These are phyloP conservation scores for Parasteatoda lunata DNA, from an alignment of 2,888 invertebrate species.

Conservation along the genomic window DNA sequence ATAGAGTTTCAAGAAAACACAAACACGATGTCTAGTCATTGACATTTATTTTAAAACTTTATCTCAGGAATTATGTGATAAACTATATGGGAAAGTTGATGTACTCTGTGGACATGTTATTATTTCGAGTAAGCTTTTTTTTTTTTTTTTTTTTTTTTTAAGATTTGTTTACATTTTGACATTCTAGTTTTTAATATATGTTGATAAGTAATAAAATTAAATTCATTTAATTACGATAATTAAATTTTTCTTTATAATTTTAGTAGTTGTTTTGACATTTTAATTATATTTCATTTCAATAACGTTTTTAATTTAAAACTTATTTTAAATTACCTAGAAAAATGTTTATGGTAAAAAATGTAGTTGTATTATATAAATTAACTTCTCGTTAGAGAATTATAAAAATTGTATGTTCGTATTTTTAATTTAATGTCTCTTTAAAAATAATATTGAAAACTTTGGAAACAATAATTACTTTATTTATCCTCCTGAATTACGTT, in stretches of 20 bases:
- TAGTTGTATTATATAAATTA: no score
- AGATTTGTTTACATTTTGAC: not conserved
- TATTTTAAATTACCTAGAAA: no score
- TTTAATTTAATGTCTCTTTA: no score
- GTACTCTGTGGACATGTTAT: slow-evolving; percentile 1
- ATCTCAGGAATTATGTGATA: slow-evolving; percentile 3
- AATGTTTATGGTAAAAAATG: no score
- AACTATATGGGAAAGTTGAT: not conserved
- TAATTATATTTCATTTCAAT: no score
- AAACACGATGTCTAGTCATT: not conserved
- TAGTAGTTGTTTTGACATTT: no score
- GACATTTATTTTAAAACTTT: not conserved
- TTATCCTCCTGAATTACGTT: no score
- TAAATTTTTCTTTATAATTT: not conserved
- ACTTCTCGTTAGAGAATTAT: no score
- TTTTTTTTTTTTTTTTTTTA: not conserved
- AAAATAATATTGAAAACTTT: no score
- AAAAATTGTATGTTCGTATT: no score
- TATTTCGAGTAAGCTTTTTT: not conserved
- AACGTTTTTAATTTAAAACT: no score
- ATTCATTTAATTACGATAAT: not conserved
- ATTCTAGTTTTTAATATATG: not conserved
- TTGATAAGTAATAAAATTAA: not conserved
- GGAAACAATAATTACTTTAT: no score
- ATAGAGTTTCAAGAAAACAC: not conserved